A percentile compares a stretch with the other conserved stretches of the same genome.
phyloP scores from a whole-genome alignment of 2,113 vertebrate genomes.

The cat (Felis catus) region DNA sequence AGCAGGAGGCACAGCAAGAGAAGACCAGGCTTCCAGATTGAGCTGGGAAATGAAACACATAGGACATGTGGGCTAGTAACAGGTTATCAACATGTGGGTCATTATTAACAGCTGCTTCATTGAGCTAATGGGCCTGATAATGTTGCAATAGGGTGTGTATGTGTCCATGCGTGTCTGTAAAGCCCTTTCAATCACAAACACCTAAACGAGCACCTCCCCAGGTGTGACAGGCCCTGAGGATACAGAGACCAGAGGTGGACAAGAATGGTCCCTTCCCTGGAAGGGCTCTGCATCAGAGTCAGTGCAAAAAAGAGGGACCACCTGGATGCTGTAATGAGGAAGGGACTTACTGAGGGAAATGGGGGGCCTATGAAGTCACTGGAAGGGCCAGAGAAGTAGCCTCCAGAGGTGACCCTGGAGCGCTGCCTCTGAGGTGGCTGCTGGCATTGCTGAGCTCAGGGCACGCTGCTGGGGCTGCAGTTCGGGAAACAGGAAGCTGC shows the following conservation, averaged over 20 bases:
- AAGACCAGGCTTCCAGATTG: background rate
- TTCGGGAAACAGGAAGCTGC: background rate
- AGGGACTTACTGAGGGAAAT: background rate
- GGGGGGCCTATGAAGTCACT: rapidly evolving
- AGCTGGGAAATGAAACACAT: background rate
- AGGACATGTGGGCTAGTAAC: background rate
- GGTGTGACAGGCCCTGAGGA: background rate
- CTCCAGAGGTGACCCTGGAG: background rate
- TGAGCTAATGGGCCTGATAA: background rate
- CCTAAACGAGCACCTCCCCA: background rate
- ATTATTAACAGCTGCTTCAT: background rate
- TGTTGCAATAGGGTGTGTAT: background rate
- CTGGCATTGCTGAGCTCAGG: background rate
- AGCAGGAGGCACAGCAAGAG: background rate
- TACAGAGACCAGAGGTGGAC: background rate
- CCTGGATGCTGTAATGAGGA: background rate
- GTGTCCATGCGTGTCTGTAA: background rate
- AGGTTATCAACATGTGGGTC: background rate
- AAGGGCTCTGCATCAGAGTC: background rate
- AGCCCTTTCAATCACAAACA: background rate
- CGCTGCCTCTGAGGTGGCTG: background rate
- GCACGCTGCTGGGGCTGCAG: rapidly evolving
- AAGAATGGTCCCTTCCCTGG: background rate
- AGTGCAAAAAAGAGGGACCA: background rate
- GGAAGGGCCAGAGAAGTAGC: background rate